A percentile compares a stretch with the other conserved stretches of the same genome.
These are phyloP conservation scores for Cyanistes caeruleus DNA, from an alignment of 2,113 vertebrate genomes.

Conservation along the genomic window DNA sequence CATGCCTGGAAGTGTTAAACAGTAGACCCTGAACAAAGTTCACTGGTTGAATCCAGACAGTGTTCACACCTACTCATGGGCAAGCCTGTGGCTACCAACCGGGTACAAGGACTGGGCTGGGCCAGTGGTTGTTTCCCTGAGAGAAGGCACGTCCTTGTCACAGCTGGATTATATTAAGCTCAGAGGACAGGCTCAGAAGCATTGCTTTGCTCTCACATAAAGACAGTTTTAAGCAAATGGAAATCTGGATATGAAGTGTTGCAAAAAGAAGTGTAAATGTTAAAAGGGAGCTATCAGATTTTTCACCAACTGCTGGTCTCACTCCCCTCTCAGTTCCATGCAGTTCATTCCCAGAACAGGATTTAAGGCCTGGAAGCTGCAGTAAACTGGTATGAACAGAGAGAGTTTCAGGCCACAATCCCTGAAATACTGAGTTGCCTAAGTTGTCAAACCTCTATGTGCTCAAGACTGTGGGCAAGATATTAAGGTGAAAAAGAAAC, in stretches of 20 bases:
- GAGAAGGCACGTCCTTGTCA: not conserved
- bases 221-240: not conserved
- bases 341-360: not conserved
- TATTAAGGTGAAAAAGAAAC: not conserved
- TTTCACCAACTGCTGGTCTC: not conserved
- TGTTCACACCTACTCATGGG: not conserved
- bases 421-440: not conserved
- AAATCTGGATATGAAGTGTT: not conserved
- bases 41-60: not conserved
- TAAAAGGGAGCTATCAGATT: not conserved
- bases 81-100: not conserved
- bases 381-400: not conserved
- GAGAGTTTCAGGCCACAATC: not conserved
- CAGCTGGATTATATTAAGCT: not conserved
- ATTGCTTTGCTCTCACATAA: not conserved
- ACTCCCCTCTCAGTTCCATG: not conserved
- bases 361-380: not conserved
- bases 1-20: not conserved
- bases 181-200: rapidly evolving
- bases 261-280: not conserved
- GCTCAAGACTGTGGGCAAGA: not conserved
- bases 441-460: not conserved
- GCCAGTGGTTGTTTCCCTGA: not conserved
- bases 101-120: not conserved
- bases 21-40: not conserved